Base-by-base conservation (phyloP, 2,888 invertebrate genomes). In the Aphidius colemani region DNA sequence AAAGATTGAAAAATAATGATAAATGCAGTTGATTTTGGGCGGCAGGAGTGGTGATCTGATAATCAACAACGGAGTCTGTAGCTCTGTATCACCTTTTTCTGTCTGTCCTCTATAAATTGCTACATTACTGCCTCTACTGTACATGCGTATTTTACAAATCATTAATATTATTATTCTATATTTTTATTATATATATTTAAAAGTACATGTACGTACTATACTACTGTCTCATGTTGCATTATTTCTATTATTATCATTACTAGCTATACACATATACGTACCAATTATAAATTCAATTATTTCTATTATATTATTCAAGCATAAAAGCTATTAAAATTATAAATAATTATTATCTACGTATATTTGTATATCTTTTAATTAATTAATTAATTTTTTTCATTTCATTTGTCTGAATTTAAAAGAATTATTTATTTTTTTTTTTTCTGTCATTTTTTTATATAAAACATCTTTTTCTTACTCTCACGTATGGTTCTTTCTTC, bases 401-500 rank as follows among this genome's bases (percentile, higher is more conserved):
- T 9, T 45, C 45, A 8, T 57, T 39, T 39, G 9, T 53, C 30
- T 41, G 4, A 53, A 53, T n/a, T 39, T 7, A 40, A 40, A 39
- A 39, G 10, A 41, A 40, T 41, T n/a, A 41, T 10, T 30, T 11
- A 53, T 43, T 41, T 46, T 11, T 40, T 53, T 55, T 50, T 49
- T 53, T 49, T 59, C 46, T 43, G 59, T 59, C 41, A 46, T 65
- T 56, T 53, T 64, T 61, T n/a, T n/a, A n/a, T 61, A 51, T 56
- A 44, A 56, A 44, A 61, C 83, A 83, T 83, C 85, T 84, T 84
- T 85, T 85, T 85, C 83, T 85, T 82, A 85, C 81, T 83, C 85
- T 86, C 84, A 85, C 85, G 85, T 85, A 84, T 85, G 84, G 85
- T 85, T 86, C 84, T 82, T 80, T 82, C 83, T 81, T 81, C 80